Evolutionary conservation across 1,140 invertebrate species (phyloP), one percentile per base, ranked within the genome.

Genomic region (Drosophila biarmipes): DNA sequence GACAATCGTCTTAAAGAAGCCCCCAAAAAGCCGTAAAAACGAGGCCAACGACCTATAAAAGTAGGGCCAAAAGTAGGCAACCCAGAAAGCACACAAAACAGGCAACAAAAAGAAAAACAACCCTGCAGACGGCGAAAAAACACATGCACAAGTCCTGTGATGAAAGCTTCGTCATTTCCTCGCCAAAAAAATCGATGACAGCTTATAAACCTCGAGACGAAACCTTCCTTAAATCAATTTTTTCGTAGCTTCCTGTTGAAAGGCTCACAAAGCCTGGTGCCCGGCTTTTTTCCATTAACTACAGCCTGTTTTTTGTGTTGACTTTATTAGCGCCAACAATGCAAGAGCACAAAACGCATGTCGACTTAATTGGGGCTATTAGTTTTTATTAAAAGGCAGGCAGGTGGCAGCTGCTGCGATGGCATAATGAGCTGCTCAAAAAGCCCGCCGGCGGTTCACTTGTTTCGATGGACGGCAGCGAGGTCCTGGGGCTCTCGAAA

Each of bases 351-450:
- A 72, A 86, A 86, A 79, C 55, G 78, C 84, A 86, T 82, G 78
- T 72, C 72, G 75, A 54, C 84, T 87, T 87, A 87, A 87, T 87
- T 89, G 84, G 78, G 71, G 66, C 80, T 82, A 87, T 87, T 87
- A 89, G 82, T 63, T 79, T 55, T 74, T 85, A 68, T 76, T 78
- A 69, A 78, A 56, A 56, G 51, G 72, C 49, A 72, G 69, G 56
- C 53, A 69, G 84, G 43, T 57, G 71, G 61, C 64, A 80, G 82
- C 79, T 76, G 84, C 84, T 69, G 78, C 82, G 52, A 67, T 56
- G 51, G 45, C 69, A 73, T 84, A 84, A 84, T 84, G 74, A 82
- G 75, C 61, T 29, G 62, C 54, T 71, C 67, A 64, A 69, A 74
- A 74, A 61, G 40, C 51, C 58, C 57, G 49, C n/a, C 51, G 68